Conservation (phyloP, 2,888 invertebrate genomes). For the Trichacis sp. region DNA sequence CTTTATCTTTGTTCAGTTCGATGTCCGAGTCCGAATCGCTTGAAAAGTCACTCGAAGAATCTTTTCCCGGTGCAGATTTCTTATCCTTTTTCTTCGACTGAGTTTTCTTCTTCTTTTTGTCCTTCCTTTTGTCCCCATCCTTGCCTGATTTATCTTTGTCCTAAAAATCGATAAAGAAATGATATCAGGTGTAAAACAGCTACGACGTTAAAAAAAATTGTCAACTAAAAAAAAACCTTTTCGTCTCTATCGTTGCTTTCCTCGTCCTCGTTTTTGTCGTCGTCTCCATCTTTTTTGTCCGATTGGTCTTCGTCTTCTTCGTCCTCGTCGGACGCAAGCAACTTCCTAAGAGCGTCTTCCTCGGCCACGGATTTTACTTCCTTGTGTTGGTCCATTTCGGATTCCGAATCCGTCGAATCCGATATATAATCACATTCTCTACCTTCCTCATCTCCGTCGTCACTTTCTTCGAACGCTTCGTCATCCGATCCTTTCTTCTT, state of each 20-base stretch:
- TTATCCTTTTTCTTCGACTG: conserved; percentile 62
- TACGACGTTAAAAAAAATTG: conserved; percentile 3
- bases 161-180: conserved; percentile 31
- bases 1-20: conserved; percentile 66
- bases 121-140: conserved; percentile 66
- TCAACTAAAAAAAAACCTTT: conserved; percentile 70
- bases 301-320: conserved; percentile 87
- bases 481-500: conserved; percentile 87
- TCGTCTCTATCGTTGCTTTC: conserved; percentile 72
- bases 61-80: conserved; percentile 55
- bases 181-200: not conserved
- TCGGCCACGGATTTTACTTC: conserved; percentile 92
- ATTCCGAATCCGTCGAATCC: conserved; percentile 84
- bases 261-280: not conserved
- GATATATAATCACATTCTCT: conserved; percentile 95
- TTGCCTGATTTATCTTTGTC: conserved; percentile 70
- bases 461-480: conserved; percentile 95
- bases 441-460: conserved; percentile 97
- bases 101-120: conserved; percentile 66
- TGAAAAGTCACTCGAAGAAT: conserved; percentile 65
- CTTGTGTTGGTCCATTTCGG: conserved; percentile 77
- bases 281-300: conserved; percentile 75
- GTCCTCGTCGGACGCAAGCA: conserved; percentile 89
- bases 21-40: conserved; percentile 61
- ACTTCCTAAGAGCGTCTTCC: conserved; percentile 87